These are phyloP conservation scores for Octopus bimaculoides DNA, from an alignment of 1,140 invertebrate species.

Conservation along the genomic window DNA sequence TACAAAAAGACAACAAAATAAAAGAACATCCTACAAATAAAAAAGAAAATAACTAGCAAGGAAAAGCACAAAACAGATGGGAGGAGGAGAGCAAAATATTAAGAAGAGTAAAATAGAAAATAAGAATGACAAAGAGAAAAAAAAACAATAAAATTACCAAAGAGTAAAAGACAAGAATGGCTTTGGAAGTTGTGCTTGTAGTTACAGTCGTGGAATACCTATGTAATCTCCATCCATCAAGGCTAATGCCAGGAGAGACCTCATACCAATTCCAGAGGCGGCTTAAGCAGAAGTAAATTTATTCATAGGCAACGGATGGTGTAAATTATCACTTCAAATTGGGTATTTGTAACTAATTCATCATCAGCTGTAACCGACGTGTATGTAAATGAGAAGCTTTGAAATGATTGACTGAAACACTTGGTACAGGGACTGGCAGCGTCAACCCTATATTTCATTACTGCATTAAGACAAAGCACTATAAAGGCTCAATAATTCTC, in stretches of 20 bases:
- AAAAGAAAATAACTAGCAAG: neutral
- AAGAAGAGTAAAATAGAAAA: neutral
- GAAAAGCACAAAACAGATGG: conserved; percentile 14
- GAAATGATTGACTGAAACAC: neutral
- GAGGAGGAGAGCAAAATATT: neutral
- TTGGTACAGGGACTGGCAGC: neutral
- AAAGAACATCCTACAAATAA: neutral
- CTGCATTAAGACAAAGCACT: too few relatives aligned
- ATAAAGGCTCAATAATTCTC: too few relatives aligned
- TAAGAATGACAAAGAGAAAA: neutral
- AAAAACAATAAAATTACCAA: neutral
- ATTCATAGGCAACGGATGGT: conserved; percentile 1
- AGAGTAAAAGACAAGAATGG: neutral
- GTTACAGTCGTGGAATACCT: conserved; percentile 15
- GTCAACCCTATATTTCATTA: too few relatives aligned
- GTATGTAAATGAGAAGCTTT: neutral
- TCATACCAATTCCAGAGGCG: neutral
- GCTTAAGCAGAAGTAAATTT: conserved; percentile 1
- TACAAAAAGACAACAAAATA: neutral
- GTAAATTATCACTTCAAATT: conserved; percentile 6
- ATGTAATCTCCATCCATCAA: conserved; percentile 22
- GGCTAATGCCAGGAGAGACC: conserved; percentile 8
- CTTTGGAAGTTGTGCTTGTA: neutral
- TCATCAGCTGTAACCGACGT: neutral
- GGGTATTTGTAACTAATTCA: neutral